These are phyloP conservation scores for Paratilapia polleni DNA, from an alignment of 2,113 vertebrate species.

Conservation along the genomic window DNA sequence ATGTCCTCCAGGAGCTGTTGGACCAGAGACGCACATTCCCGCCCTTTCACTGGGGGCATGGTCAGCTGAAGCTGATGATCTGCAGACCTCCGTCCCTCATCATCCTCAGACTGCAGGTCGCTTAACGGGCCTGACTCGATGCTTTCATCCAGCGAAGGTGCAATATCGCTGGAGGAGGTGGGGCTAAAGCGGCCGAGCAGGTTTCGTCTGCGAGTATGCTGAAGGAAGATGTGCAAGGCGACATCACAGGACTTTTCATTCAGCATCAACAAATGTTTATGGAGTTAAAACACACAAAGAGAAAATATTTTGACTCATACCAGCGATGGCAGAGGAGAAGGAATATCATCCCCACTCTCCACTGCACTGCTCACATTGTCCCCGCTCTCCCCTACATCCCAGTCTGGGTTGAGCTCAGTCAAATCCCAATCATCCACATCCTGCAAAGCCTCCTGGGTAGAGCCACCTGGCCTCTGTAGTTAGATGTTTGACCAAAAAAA, in stretches of 20 bases:
- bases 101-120: slow-evolving; percentile 90
- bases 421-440: slow-evolving; percentile 98
- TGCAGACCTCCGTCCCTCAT: slow-evolving; percentile 75
- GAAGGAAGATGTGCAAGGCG: slow-evolving; percentile 2
- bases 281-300: neutral
- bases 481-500: neutral
- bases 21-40: slow-evolving; percentile 72
- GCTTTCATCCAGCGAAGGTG: slow-evolving; percentile 89
- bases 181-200: slow-evolving; percentile 81
- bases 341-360: slow-evolving; percentile 32
- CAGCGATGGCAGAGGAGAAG: slow-evolving; percentile 29
- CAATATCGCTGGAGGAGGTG: slow-evolving; percentile 91
- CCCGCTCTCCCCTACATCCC: slow-evolving; percentile 78
- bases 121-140: slow-evolving; percentile 91
- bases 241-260: neutral
- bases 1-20: slow-evolving; percentile 91
- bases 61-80: neutral
- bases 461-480: slow-evolving; percentile 71
- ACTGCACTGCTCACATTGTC: neutral
- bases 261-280: neutral
- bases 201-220: slow-evolving; percentile 77
- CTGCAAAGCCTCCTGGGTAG: slow-evolving; percentile 82
- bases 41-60: slow-evolving; percentile 18
- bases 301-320: slow-evolving; percentile 6
- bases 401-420: slow-evolving; percentile 91